Evolutionary conservation across 2,797 vertebrate species (phyloP).

Genomic region (Tragopan temminckii): DNA sequence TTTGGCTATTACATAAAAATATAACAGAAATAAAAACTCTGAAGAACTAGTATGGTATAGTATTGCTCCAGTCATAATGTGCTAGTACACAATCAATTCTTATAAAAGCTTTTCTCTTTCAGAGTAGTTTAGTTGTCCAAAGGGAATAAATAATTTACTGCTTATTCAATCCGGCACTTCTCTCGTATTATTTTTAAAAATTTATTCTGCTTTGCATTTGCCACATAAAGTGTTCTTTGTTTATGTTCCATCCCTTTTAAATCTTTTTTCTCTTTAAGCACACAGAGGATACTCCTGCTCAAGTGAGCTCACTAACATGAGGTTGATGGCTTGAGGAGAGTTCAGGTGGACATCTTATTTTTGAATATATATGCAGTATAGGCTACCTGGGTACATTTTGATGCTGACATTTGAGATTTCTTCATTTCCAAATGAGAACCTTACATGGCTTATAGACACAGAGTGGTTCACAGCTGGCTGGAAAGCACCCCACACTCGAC

Average conservation of each 20-base stretch:
- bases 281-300: not conserved
- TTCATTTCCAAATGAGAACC: not conserved
- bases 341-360: not conserved
- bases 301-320: not conserved
- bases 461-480: not conserved
- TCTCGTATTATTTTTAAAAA: constrained; percentile 73
- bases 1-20: constrained; percentile 79
- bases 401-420: not conserved
- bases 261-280: constrained; percentile 4
- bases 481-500: not conserved
- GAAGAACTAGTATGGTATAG: constrained; percentile 72
- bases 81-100: constrained; percentile 78
- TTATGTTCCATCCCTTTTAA: constrained; percentile 21
- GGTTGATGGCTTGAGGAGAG: not conserved
- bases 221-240: constrained; percentile 31
- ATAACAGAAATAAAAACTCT: constrained; percentile 82
- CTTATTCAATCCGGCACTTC: constrained; percentile 73
- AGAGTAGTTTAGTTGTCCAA: constrained; percentile 74
- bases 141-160: constrained; percentile 81
- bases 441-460: not conserved
- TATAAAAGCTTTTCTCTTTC: constrained; percentile 77
- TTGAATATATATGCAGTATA: not conserved
- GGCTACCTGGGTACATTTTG: not conserved
- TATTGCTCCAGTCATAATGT: constrained; percentile 72
- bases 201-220: constrained; percentile 53